Evolutionary conservation across 2,113 vertebrate genomes (phyloP).

Genomic region (rabbit (Oryctolagus cuniculus)): mOryCun1.1 NC_091440.1:15237501-15238000

Average conservation of each 20-base stretch:
- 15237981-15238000: not conserved
- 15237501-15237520: fast-evolving
- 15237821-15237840: no score
- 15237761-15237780: no score
- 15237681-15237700: not conserved
- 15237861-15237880: not conserved
- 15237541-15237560: not conserved
- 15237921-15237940: constrained; percentile 45
- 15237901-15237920: not conserved
- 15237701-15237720: not conserved
- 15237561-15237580: not conserved
- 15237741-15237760: not conserved
- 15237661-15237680: not conserved
- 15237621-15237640: not conserved
- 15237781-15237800: no score
- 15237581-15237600: not conserved
- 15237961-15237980: constrained; percentile 47
- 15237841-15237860: not conserved
- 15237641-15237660: not conserved
- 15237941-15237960: not conserved
- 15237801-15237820: no score
- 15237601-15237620: not conserved
- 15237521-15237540: not conserved
- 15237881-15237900: not conserved
- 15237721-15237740: not conserved